Base-by-base conservation (phyloP, 2,888 invertebrate species). In the Drosophila mimica region DNA sequence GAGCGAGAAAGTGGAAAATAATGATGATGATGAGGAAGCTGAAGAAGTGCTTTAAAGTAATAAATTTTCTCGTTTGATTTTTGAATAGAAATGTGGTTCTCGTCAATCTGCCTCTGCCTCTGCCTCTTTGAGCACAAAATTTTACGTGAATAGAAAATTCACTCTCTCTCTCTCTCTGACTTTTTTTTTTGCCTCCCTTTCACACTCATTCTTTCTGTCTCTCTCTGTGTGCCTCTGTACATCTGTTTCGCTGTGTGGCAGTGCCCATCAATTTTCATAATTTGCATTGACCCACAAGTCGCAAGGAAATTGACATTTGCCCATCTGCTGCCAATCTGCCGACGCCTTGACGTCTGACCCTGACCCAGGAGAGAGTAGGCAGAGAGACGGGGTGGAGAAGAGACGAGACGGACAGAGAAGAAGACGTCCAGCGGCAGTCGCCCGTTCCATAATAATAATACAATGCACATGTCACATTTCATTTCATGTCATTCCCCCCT, bases 401-500 rank as follows among this genome's bases (percentile, higher is more conserved):
- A 40, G 40, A 43, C 1, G 43, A 20, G 43, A 43, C 11, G 20
- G 13, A 5, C 43, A 7, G 13, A 13, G 20, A 4, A 49, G 33
- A 25, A 25, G 25, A 25, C 8, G 30, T 7, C 2, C 15, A 25
- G 28, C 49, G 62, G n/a, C 43, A 52, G 13, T 13, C 40, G 49
- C 54, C 52, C 40, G 51, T 59, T 54, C 36, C 53, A 64, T 60
- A 60, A 63, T 67, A 36, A 54, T 11, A 17, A 36, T 31, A 58
- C 54, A 63, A 61, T 66, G 73, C 73, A 81, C 54, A 74, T 76
- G 80, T 58, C 81, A 63, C 76, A 75, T 52, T 67, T 72, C 46
- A 31, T 49, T 28, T 20, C 30, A 38, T 52, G 62, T 20, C 51
- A 30, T 43, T 43, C 63, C 40, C 20, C 25, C 20, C 38, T 15